Base-by-base conservation (phyloP, 1,140 invertebrate species). In the Drosophila varians region DNA sequence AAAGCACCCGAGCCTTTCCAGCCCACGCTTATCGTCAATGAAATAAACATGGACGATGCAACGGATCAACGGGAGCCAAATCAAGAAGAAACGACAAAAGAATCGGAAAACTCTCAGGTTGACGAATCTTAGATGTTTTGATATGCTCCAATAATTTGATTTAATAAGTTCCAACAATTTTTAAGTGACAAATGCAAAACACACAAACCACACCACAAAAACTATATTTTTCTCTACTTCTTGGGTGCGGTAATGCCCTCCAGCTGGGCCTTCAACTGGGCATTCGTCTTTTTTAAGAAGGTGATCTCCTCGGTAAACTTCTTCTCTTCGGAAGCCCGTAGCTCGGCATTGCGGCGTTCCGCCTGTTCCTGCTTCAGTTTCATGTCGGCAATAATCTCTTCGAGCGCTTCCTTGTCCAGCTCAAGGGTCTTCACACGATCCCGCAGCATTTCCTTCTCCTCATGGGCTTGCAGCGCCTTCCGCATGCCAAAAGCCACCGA, bases 401-500 rank as follows among this genome's bases (percentile, higher is more conserved):
- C 96, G 2, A 98, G 91, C 28, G 94, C 93, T 31, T 93, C 92
- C 72, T 97, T 96, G 74, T 97, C 94, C 1, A 91, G 78, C 87
- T 94, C 93, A 18, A 97, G 91, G 1, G 91, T 92, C 12, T 92
- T 91, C 8, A 94, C 93, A 82, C 92, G 92, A 45, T 93, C 93
- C 64, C 93, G 91, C 3, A 94, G 76, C 72, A 94, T 93, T 34
- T 92, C 92, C 88, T 94, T 94, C 38, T 94, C 94, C 91, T 94
- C 93, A 70, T 94, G 94, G 2, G 94, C 95, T 92, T 97, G 96
- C 48, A 99, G 92, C n/a, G 98, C 97, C 93, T 99, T 99, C 40
- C 98, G 94, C 94, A 99, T 97, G 23, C 98, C 98, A 91, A 99
- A 99, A 4, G 98, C 98, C 51, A 99, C 97, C 57, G 98, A 98